A percentile compares a stretch with the other conserved stretches of the same genome.
Evolutionary conservation across 2,888 invertebrate species (phyloP).

Genomic region (Xestia sexstrigata): DNA sequence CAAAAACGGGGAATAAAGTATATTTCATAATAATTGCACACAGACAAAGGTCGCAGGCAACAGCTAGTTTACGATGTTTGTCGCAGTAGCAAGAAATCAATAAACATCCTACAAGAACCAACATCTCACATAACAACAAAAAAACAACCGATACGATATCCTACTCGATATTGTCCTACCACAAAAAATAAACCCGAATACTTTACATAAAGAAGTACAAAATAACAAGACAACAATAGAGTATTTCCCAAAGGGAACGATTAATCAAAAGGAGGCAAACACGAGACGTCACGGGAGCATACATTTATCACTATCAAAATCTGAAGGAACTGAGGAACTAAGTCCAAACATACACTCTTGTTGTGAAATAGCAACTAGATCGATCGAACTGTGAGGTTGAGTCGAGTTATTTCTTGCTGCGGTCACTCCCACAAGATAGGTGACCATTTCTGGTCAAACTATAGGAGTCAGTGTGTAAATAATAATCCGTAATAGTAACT

Average conservation of each 20-base stretch:
- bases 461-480: too few species aligned
- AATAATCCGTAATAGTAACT: too few species aligned
- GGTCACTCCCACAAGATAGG: too few species aligned
- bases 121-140: constrained; percentile 15
- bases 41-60: not conserved
- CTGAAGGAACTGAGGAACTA: constrained; percentile 67
- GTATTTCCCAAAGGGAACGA: constrained; percentile 68
- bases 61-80: not conserved
- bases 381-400: not conserved
- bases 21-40: not conserved
- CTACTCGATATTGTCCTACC: constrained; percentile 13
- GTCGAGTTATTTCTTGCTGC: too few species aligned
- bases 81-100: not conserved
- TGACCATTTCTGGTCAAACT: not conserved
- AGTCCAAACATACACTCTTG: constrained; percentile 3
- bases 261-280: constrained; percentile 78
- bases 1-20: not conserved
- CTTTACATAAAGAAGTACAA: constrained; percentile 39
- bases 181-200: constrained; percentile 19
- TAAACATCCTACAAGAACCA: not conserved
- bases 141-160: not conserved
- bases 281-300: constrained; percentile 73
- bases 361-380: constrained; percentile 6
- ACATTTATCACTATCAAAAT: constrained; percentile 80
- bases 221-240: constrained; percentile 63